phyloP scores from a whole-genome alignment of 2,113 vertebrate species.

The Silurus glanis region DNA sequence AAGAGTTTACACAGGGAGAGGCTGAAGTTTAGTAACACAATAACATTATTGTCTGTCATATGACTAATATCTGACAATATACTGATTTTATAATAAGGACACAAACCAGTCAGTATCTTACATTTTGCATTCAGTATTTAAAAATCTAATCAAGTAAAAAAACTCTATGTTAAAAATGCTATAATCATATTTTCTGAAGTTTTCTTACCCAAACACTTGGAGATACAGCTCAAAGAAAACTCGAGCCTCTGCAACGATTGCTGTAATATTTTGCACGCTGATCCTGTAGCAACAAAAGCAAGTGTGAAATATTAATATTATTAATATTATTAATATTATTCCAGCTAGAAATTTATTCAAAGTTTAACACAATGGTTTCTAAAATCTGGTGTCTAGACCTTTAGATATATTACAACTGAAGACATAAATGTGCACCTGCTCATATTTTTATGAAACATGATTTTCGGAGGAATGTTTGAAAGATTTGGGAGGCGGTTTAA shows the following conservation, averaged over 20 bases:
- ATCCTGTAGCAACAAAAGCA: constrained; percentile 70
- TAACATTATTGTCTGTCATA: neutral
- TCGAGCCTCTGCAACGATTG: constrained; percentile 80
- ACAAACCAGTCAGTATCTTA: too few relatives aligned
- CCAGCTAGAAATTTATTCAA: too few relatives aligned
- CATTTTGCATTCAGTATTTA: too few relatives aligned
- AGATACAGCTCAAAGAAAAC: constrained; percentile 87
- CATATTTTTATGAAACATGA: too few relatives aligned
- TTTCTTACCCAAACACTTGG: constrained; percentile 81
- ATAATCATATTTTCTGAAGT: neutral
- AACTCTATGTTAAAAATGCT: too few relatives aligned
- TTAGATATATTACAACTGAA: too few relatives aligned
- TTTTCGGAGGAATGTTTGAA: too few relatives aligned
- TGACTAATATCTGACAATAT: neutral
- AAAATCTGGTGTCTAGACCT: neutral
- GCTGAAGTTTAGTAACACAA: neutral
- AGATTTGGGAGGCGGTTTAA: too few relatives aligned
- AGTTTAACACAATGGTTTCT: neutral
- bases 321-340: too few relatives aligned
- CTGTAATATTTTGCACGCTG: constrained; percentile 80
- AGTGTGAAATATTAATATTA: too few relatives aligned
- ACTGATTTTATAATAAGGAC: too few relatives aligned
- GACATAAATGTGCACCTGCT: neutral
- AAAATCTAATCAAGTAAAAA: too few relatives aligned
- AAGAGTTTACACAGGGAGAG: constrained; percentile 8